phyloP scores from a whole-genome alignment of 2,797 vertebrate genomes.

The Crypturellus tataupa region DNA sequence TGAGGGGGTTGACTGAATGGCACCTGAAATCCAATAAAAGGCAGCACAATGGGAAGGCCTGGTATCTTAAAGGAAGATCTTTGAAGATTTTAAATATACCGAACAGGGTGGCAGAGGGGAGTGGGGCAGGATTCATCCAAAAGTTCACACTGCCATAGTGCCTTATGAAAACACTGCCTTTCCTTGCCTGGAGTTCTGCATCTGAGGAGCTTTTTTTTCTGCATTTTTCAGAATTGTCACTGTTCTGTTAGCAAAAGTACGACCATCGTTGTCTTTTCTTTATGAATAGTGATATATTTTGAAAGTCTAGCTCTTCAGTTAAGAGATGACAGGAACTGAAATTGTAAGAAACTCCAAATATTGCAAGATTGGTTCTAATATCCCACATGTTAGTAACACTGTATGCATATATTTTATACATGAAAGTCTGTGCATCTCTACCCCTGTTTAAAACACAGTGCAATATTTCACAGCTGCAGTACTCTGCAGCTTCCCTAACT shows the following conservation, averaged over 20 bases:
- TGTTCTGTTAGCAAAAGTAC: not conserved
- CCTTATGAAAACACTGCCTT: not conserved
- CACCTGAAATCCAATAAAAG: conserved; percentile 69
- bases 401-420: not conserved
- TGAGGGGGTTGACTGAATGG: conserved; percentile 61
- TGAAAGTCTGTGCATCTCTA: not conserved
- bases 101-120: conserved; percentile 1
- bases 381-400: not conserved
- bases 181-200: not conserved
- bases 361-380: not conserved
- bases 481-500: not conserved
- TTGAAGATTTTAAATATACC: conserved; percentile 27
- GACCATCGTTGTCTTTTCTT: not conserved
- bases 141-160: not conserved
- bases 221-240: not conserved
- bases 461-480: not conserved
- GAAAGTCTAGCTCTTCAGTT: not conserved
- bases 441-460: not conserved
- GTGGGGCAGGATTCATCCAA: not conserved
- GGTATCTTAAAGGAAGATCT: conserved; percentile 64
- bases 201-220: not conserved
- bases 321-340: not conserved
- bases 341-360: not conserved
- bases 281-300: not conserved
- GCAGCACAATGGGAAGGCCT: conserved; percentile 57